phyloP scores from a whole-genome alignment of 2,113 vertebrate species.

The Pluvianellus socialis region DNA sequence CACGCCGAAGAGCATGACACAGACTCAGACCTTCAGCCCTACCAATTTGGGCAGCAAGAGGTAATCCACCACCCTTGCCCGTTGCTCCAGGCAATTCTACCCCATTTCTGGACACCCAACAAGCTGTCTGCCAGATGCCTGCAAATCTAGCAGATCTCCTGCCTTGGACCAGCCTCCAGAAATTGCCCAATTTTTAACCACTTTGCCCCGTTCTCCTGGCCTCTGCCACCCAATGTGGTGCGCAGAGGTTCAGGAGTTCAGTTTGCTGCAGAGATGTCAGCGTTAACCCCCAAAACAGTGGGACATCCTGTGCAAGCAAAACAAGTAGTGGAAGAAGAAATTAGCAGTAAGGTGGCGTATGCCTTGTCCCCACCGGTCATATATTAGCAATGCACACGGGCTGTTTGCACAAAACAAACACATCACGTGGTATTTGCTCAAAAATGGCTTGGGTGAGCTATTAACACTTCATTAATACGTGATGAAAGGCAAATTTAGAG shows the following conservation, averaged over 20 bases:
- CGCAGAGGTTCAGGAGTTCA: background rate
- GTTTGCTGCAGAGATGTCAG: background rate
- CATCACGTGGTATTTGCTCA: constrained; percentile 25
- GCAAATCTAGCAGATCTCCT: background rate
- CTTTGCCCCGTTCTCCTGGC: background rate
- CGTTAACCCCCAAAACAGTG: fast-evolving
- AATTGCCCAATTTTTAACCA: background rate
- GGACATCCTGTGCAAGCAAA: background rate
- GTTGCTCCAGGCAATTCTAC: background rate
- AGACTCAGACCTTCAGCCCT: background rate
- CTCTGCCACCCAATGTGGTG: background rate
- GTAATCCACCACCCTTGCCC: background rate
- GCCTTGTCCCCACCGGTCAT: background rate
- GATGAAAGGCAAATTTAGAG: constrained; percentile 63
- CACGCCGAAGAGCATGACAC: fast-evolving
- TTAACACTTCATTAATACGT: constrained; percentile 63
- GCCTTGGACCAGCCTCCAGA: background rate
- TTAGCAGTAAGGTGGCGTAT: background rate
- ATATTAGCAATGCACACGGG: background rate
- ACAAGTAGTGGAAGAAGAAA: background rate
- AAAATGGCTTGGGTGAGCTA: constrained; percentile 49
- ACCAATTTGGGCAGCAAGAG: background rate
- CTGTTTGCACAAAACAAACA: constrained; percentile 7
- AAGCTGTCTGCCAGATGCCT: background rate
- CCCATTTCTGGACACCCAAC: background rate